phyloP scores from a whole-genome alignment of 2,888 invertebrate genomes.

The Nomada ferruginata region DNA sequence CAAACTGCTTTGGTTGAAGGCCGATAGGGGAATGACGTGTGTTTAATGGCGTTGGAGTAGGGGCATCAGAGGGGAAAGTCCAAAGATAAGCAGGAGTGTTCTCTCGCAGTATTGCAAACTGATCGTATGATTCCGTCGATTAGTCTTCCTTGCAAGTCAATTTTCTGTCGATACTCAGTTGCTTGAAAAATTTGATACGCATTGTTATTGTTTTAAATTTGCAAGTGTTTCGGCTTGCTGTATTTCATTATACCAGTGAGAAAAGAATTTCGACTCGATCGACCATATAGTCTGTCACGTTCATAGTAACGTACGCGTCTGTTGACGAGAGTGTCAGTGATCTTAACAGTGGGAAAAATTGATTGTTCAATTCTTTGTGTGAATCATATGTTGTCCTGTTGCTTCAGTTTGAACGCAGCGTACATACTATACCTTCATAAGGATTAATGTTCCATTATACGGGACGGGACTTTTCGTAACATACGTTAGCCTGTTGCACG shows the following conservation, averaged over 20 bases:
- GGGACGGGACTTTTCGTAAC: slow-evolving; percentile 34
- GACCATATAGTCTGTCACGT: slow-evolving; percentile 9
- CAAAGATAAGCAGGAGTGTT: slow-evolving; percentile 82
- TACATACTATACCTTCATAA: neutral
- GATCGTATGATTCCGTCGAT: slow-evolving; percentile 71
- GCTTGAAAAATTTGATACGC: neutral
- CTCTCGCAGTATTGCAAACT: slow-evolving; percentile 72
- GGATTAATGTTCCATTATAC: neutral
- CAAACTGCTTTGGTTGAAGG: slow-evolving; percentile 63
- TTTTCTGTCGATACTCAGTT: slow-evolving; percentile 32
- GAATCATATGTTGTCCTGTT: neutral
- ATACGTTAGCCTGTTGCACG: slow-evolving; percentile 55
- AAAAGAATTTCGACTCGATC: neutral
- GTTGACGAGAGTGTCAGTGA: slow-evolving; percentile 42
- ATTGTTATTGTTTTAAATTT: slow-evolving; percentile 42
- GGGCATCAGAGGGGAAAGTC: slow-evolving; percentile 80
- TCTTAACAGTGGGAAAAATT: slow-evolving; percentile 16
- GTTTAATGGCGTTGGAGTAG: slow-evolving; percentile 58
- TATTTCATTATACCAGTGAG: neutral
- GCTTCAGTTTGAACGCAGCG: neutral
- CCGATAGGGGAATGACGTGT: slow-evolving; percentile 70
- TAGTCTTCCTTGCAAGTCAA: slow-evolving; percentile 48
- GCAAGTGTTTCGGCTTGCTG: neutral
- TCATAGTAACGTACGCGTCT: neutral
- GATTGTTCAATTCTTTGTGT: slow-evolving; percentile 11